These are phyloP conservation scores for Paraescarpia echinospica DNA, from an alignment of 1,140 invertebrate genomes.

Conservation along the genomic window DNA sequence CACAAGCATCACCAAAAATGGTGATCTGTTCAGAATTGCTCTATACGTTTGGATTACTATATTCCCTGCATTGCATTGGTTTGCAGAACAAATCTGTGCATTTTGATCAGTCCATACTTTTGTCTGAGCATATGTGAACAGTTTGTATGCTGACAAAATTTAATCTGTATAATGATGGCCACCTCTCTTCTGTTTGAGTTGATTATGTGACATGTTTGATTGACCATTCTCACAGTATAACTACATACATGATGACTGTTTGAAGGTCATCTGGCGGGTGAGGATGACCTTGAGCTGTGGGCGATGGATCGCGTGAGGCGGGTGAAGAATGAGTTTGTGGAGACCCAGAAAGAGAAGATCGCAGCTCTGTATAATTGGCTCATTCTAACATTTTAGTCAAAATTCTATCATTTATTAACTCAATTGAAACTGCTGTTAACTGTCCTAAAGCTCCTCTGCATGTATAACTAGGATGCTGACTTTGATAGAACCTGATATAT, in stretches of 20 bases:
- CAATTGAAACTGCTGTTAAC: not conserved
- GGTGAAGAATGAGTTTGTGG: not conserved
- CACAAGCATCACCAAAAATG: no score
- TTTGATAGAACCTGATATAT: no score
- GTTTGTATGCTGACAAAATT: not conserved
- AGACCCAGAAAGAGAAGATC: not conserved
- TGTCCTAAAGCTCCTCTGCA: not conserved
- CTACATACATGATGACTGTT: not conserved
- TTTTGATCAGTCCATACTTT: no score
- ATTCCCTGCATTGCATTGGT: no score
- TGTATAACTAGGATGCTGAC: not conserved
- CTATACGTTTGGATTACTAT: no score
- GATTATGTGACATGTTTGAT: conserved; percentile 13
- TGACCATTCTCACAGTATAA: not conserved
- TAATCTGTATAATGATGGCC: not conserved
- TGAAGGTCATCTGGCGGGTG: not conserved
- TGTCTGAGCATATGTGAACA: no score
- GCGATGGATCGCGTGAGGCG: not conserved
- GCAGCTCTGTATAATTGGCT: not conserved
- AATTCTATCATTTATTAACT: not conserved
- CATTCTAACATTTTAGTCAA: not conserved
- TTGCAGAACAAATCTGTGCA: no score
- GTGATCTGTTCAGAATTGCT: no score
- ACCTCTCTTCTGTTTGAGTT: not conserved
- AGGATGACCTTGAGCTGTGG: not conserved